Evolutionary conservation across 2,888 invertebrate genomes (phyloP).

Genomic region (Meiosimyza platycephala): DNA sequence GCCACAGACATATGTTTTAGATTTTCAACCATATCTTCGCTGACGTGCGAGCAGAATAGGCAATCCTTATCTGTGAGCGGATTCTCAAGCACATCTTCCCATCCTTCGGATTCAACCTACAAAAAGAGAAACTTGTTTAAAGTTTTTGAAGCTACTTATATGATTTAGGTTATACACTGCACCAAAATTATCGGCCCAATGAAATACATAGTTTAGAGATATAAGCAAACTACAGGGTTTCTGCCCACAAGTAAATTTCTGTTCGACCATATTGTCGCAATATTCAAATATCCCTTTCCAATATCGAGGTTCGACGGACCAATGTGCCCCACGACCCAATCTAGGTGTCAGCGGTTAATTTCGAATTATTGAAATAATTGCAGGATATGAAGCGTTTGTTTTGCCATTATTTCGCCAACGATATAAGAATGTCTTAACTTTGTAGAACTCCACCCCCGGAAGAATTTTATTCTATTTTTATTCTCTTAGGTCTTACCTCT

Average conservation of each 20-base stretch:
- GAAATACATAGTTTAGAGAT: no score
- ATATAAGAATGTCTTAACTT: not conserved
- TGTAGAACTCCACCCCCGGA: not conserved
- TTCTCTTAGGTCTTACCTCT: slow-evolving; percentile 45
- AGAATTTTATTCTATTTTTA: not conserved
- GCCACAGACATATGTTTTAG: slow-evolving; percentile 90
- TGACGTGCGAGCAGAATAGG: slow-evolving; percentile 87
- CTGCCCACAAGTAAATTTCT: no score
- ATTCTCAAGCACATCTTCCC: slow-evolving; percentile 78
- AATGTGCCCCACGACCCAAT: no score
- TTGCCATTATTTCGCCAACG: not conserved
- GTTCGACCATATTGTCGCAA: no score
- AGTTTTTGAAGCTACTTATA: not conserved
- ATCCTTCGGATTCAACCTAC: slow-evolving; percentile 86
- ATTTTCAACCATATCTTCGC: slow-evolving; percentile 82
- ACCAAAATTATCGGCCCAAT: not conserved
- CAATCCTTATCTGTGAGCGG: slow-evolving; percentile 83
- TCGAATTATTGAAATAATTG: no score
- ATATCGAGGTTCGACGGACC: no score
- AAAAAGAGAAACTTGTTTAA: slow-evolving; percentile 5
- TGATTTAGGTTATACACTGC: not conserved
- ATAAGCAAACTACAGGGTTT: no score
- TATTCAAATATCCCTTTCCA: no score
- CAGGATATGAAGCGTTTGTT: no score
- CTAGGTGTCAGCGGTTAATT: no score